phyloP scores from a whole-genome alignment of 2,888 invertebrate species.

The Meandrusa payeni region DNA sequence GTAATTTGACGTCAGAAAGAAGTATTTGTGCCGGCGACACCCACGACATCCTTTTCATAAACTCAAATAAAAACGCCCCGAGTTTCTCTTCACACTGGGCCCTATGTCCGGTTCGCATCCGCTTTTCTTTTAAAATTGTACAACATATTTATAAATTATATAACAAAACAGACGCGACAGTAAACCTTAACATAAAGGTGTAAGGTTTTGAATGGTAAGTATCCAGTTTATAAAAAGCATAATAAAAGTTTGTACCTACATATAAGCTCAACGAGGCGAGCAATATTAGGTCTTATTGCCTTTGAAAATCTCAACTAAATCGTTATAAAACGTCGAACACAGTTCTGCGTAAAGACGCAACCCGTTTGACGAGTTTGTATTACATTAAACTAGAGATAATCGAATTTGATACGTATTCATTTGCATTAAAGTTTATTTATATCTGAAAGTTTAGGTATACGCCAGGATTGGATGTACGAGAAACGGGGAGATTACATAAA shows the following conservation, averaged over 20 bases:
- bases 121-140: constrained; percentile 62
- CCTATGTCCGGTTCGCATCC: constrained; percentile 71
- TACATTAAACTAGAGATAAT: background rate
- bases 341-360: constrained; percentile 21
- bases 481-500: constrained; percentile 62
- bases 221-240: background rate
- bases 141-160: no score
- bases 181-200: constrained; percentile 35
- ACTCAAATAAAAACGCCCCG: constrained; percentile 47
- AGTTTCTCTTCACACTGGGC: constrained; percentile 69
- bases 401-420: constrained; percentile 6
- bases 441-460: background rate
- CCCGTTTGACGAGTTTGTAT: constrained; percentile 1
- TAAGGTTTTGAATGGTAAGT: constrained; percentile 26
- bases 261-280: constrained; percentile 12
- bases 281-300: constrained; percentile 33
- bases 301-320: constrained; percentile 19
- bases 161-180: constrained; percentile 30
- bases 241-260: constrained; percentile 6
- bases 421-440: background rate
- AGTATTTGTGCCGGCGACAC: constrained; percentile 59
- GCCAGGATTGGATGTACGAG: constrained; percentile 2
- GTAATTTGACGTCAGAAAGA: constrained; percentile 38
- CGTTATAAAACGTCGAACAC: constrained; percentile 7
- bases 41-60: constrained; percentile 64